Base-by-base conservation (phyloP, 2,888 invertebrate species). In the Carpatolechia fugitivella region DNA sequence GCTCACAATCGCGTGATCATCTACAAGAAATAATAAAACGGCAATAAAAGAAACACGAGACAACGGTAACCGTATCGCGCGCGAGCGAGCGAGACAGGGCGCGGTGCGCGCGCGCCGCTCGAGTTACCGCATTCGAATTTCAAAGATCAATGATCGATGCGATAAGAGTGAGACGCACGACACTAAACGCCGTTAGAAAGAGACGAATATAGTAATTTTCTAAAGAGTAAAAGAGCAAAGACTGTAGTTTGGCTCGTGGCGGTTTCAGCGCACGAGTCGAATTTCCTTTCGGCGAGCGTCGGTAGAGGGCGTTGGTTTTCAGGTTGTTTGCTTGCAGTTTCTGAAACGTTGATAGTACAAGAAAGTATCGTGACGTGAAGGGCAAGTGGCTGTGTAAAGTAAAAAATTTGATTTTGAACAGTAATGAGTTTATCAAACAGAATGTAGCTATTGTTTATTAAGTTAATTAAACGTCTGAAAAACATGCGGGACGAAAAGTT, bases 11-110 rank as follows among this genome's bases (percentile, higher is more conserved):
- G 88, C 89, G 89, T 89, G 90, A 89, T 89, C 87, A 86, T 89
- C 90, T 87, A 89, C 88, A 89, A 90, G 89, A 89, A 90, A 90
- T 90, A 90, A 90, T 90, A 90, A 90, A 89, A 88, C 87, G 84
- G 85, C 86, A 87, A 89, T 89, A 89, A 89, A 89, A 89, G 89
- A 83, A 88, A 87, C 82, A 80, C 80, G 87, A 87, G 87, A 86
- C 84, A 83, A 79, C 84, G 75, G 79, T 78, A 81, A 80, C 74
- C 64, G 73, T 70, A 62, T 70, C 68, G 75, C 72, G 76, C 75
- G 80, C 74, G 88, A 70, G 80, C 65, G 80, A 87, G 80, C 68
- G 81, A 68, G 90, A 89, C 70, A 73, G 80, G 68, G 59, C 69
- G 69, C 70, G 71, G 76, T 75, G 74, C 80, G 85, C 88, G 87